Evolutionary conservation across 1,140 invertebrate species (phyloP).

Genomic region (Drosophila obscura): DNA sequence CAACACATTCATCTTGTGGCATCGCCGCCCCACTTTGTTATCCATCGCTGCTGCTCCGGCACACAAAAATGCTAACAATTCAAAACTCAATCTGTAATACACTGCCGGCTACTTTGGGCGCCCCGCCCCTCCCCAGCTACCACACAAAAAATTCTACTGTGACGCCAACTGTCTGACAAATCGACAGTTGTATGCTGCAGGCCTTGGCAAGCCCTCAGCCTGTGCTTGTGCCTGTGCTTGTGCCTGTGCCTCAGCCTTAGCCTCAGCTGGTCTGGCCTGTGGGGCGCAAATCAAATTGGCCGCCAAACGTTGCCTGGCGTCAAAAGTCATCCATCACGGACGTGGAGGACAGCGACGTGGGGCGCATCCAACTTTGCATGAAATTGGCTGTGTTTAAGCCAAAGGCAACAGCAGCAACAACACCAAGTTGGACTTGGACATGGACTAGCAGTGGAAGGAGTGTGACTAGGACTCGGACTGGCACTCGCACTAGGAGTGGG

Average conservation of each 20-base stretch:
- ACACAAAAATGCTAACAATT: slow-evolving; percentile 47
- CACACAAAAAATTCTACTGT: not conserved
- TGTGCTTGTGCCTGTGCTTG: not conserved
- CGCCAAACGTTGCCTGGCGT: slow-evolving; percentile 66
- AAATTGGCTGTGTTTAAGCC: slow-evolving; percentile 69
- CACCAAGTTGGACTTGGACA: slow-evolving; percentile 13
- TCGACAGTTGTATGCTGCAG: slow-evolving; percentile 61
- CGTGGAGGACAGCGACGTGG: slow-evolving; percentile 37
- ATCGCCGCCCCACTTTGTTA: no score
- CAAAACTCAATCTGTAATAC: slow-evolving; percentile 50
- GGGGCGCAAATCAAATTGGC: slow-evolving; percentile 72
- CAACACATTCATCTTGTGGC: slow-evolving; percentile 32
- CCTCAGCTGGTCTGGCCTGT: slow-evolving; percentile 7
- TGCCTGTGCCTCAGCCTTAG: not conserved
- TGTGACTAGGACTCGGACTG: slow-evolving; percentile 6
- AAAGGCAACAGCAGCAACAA: slow-evolving; percentile 36
- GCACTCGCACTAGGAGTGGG: slow-evolving; percentile 7
- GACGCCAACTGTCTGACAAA: slow-evolving; percentile 53
- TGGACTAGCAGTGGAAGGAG: slow-evolving; percentile 16
- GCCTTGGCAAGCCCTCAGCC: slow-evolving; percentile 18
- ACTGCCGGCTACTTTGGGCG: slow-evolving; percentile 39
- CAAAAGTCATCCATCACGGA: slow-evolving; percentile 78
- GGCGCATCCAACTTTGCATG: slow-evolving; percentile 74
- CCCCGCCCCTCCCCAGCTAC: slow-evolving; percentile 2
- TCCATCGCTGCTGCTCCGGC: slow-evolving; percentile 22